Conservation (phyloP, 2,797 vertebrate genomes). For the Acanthurus leucopareius region DNA sequence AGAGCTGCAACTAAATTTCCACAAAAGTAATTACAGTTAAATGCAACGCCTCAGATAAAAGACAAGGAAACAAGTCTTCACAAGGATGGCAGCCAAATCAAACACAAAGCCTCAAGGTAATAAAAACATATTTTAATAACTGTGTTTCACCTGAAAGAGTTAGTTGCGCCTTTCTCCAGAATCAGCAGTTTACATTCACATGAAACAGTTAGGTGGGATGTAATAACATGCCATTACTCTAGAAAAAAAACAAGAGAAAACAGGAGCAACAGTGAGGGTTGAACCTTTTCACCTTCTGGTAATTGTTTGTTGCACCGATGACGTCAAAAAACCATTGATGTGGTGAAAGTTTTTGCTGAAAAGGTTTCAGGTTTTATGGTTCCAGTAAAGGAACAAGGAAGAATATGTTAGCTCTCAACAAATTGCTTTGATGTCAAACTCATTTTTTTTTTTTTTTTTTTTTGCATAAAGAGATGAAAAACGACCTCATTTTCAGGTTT, state of each 20-base stretch:
- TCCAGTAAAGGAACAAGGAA: too few species aligned
- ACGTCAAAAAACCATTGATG: neutral
- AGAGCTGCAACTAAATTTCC: neutral
- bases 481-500: neutral
- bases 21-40: neutral
- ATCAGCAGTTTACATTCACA: slow-evolving; percentile 10
- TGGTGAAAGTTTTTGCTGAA: neutral
- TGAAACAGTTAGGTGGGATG: neutral
- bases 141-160: neutral
- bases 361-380: neutral
- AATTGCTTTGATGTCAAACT: too few species aligned
- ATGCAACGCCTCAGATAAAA: neutral
- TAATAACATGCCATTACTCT: neutral
- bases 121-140: neutral
- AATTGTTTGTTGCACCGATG: neutral
- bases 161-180: neutral
- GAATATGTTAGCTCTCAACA: too few species aligned
- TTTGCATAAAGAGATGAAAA: too few species aligned
- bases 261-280: too few species aligned
- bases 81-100: neutral
- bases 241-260: neutral
- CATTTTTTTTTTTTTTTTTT: too few species aligned
- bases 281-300: neutral
- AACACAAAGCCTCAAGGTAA: slow-evolving; percentile 1
- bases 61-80: neutral